Evolutionary conservation across 2,888 invertebrate genomes (phyloP).

Genomic region (Conomelus anceps): DNA sequence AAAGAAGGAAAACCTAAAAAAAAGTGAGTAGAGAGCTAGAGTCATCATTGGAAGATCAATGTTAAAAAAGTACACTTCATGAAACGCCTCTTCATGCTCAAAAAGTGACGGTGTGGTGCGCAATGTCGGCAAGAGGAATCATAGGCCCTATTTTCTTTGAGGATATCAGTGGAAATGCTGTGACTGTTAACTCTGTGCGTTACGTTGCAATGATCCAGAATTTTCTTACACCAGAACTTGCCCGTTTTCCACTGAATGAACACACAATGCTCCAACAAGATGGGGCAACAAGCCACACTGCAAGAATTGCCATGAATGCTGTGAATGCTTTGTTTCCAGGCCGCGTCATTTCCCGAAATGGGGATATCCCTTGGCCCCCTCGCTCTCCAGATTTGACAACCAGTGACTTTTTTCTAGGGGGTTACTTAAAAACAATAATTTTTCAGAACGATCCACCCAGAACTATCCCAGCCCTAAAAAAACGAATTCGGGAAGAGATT

Average conservation of each 20-base stretch:
- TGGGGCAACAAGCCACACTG: constrained; percentile 25
- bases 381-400: constrained; percentile 28
- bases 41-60: no score
- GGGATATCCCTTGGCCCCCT: constrained; percentile 29
- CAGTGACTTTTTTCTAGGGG: constrained; percentile 32
- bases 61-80: neutral
- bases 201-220: neutral
- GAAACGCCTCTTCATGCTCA: neutral
- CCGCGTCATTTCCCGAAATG: constrained; percentile 27
- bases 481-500: no score
- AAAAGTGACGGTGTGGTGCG: constrained; percentile 1
- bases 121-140: neutral
- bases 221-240: neutral
- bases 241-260: neutral
- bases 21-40: no score
- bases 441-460: no score
- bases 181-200: neutral
- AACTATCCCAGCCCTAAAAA: no score
- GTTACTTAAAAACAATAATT: no score
- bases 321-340: constrained; percentile 28
- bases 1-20: no score
- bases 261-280: constrained; percentile 28
- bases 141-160: neutral
- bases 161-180: neutral
- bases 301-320: constrained; percentile 24